These are phyloP conservation scores for Anastatus disparis DNA, from an alignment of 1,140 invertebrate genomes.

Conservation along the genomic window DNA sequence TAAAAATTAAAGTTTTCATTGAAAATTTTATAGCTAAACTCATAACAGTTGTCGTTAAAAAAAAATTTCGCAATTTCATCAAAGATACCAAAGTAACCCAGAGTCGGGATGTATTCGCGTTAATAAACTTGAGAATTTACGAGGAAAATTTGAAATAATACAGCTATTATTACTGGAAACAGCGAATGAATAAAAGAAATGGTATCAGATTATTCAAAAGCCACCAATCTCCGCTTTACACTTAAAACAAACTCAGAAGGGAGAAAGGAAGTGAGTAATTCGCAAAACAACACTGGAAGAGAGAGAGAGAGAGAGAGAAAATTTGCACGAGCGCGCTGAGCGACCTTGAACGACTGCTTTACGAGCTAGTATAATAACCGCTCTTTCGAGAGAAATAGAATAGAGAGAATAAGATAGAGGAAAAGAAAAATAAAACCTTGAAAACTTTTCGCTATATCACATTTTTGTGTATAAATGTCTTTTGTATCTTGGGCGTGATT, in stretches of 20 bases:
- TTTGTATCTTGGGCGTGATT: conserved; percentile 11
- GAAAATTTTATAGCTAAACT: no score
- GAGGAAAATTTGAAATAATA: no score
- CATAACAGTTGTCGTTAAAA: no score
- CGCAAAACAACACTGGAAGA: conserved; percentile 4
- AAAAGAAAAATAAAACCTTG: background rate
- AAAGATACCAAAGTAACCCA: no score
- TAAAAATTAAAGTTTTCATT: no score
- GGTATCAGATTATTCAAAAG: conserved; percentile 9
- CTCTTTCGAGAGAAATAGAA: background rate
- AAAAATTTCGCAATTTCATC: no score
- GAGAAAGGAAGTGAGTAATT: conserved; percentile 6
- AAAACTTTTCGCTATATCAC: conserved; percentile 16
- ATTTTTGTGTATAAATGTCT: background rate
- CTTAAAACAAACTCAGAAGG: background rate
- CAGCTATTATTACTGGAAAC: no score
- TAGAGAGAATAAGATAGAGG: background rate
- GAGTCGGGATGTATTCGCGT: no score
- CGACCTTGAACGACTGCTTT: conserved; percentile 10
- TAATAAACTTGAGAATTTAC: no score
- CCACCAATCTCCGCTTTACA: background rate
- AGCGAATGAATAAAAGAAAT: background rate
- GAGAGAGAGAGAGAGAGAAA: no score
- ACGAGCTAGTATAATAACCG: conserved; percentile 12
- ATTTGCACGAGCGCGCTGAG: no score